phyloP scores from a whole-genome alignment of 2,888 invertebrate genomes.

The Lottia scabra region DNA sequence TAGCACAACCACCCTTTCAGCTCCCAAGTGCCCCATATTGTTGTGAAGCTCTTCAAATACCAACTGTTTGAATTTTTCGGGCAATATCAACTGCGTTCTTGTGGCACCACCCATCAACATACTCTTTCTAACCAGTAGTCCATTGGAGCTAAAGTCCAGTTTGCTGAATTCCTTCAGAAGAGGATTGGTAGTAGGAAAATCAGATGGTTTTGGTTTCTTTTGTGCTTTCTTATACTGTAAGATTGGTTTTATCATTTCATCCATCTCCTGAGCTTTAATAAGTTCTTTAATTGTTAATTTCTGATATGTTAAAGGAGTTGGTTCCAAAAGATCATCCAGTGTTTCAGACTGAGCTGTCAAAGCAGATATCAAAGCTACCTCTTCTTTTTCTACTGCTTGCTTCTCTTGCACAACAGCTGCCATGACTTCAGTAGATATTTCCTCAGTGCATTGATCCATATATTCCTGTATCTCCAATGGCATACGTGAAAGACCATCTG shows the following conservation, averaged over 20 bases:
- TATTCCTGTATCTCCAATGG: slow-evolving; percentile 13
- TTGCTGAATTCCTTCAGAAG: neutral
- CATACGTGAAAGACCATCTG: slow-evolving; percentile 21
- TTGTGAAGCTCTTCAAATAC: too few species aligned
- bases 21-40: too few species aligned
- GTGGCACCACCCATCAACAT: too few species aligned
- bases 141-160: neutral
- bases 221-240: neutral
- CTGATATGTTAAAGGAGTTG: neutral
- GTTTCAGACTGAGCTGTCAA: neutral
- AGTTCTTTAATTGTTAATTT: neutral
- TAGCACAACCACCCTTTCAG: too few species aligned
- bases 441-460: slow-evolving; percentile 15
- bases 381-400: neutral
- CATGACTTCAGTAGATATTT: neutral
- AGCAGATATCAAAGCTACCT: neutral
- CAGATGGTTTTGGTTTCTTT: neutral
- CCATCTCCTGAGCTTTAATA: neutral
- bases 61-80: too few species aligned
- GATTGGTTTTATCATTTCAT: neutral
- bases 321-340: neutral
- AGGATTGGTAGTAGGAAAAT: neutral
- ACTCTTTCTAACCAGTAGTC: too few species aligned
- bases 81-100: too few species aligned
- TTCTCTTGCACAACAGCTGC: neutral